Evolutionary conservation across 2,113 vertebrate species (phyloP).

Genomic region (Illadopsis cleaveri): DNA sequence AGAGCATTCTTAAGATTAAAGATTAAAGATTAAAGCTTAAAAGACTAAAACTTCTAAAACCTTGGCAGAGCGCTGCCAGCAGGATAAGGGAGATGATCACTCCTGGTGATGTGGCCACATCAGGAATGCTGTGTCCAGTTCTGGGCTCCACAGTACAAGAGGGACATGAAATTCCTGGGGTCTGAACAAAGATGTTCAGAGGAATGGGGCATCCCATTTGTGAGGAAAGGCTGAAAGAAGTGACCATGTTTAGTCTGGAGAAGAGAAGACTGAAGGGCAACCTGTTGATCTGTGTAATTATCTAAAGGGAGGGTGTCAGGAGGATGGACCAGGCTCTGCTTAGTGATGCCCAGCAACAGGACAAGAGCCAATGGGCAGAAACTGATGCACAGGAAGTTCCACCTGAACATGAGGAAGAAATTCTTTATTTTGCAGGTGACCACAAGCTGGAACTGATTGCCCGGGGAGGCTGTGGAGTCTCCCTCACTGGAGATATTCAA

Average conservation of each 20-base stretch:
- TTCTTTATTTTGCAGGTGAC: neutral
- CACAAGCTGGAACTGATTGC: accelerated
- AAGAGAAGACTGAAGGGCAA: neutral
- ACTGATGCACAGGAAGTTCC: neutral
- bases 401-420: neutral
- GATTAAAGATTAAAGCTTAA: neutral
- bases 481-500: neutral
- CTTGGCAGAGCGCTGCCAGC: neutral
- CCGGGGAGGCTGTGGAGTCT: neutral
- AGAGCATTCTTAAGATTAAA: neutral
- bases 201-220: too few relatives aligned
- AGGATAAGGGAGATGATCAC: accelerated
- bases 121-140: neutral
- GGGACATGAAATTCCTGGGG: neutral
- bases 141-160: neutral
- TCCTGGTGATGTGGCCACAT: neutral
- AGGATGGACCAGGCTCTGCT: neutral
- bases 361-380: accelerated
- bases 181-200: neutral
- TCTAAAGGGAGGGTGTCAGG: too few relatives aligned
- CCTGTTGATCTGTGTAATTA: accelerated
- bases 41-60: neutral
- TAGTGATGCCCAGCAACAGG: neutral
- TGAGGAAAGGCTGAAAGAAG: neutral
- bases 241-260: neutral